These are phyloP conservation scores for Sebastiscus albofasciatus DNA, from an alignment of 2,797 vertebrate species.

Conservation along the genomic window DNA sequence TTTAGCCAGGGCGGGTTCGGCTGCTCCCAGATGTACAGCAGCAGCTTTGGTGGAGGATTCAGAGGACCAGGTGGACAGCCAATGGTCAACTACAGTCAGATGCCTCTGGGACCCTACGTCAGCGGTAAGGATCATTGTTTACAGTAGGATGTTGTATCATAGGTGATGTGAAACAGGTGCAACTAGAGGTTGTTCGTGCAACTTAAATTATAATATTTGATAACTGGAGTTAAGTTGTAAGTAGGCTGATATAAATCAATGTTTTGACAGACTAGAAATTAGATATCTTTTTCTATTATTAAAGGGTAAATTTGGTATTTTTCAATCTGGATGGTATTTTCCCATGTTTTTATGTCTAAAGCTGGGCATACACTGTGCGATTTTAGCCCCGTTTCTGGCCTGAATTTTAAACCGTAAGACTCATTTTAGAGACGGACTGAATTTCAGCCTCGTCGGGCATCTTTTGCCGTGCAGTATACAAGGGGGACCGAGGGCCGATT, in stretches of 20 bases:
- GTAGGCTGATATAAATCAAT: background rate
- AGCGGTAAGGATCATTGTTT: constrained; percentile 85
- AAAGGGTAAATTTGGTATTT: background rate
- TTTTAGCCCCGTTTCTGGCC: no score
- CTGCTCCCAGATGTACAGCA: constrained; percentile 94
- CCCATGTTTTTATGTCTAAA: background rate
- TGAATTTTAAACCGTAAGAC: no score
- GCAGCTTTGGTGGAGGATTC: constrained; percentile 91
- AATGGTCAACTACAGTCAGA: constrained; percentile 98
- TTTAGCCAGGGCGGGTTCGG: constrained; percentile 89
- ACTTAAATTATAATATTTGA: background rate
- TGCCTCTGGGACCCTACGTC: constrained; percentile 97
- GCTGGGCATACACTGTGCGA: no score
- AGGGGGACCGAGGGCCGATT: no score
- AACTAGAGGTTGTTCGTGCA: background rate
- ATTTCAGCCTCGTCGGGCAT: no score
- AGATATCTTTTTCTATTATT: background rate
- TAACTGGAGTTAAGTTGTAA: background rate
- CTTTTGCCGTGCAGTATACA: no score
- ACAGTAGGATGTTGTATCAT: background rate
- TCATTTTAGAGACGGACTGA: no score
- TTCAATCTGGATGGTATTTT: background rate
- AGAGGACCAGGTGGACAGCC: constrained; percentile 91
- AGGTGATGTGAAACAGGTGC: background rate
- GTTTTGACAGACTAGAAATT: background rate